A percentile compares a stretch with the other conserved stretches of the same genome.
phyloP scores from a whole-genome alignment of 2,797 vertebrate genomes.

The Poeciliopsis presidionis region DNA sequence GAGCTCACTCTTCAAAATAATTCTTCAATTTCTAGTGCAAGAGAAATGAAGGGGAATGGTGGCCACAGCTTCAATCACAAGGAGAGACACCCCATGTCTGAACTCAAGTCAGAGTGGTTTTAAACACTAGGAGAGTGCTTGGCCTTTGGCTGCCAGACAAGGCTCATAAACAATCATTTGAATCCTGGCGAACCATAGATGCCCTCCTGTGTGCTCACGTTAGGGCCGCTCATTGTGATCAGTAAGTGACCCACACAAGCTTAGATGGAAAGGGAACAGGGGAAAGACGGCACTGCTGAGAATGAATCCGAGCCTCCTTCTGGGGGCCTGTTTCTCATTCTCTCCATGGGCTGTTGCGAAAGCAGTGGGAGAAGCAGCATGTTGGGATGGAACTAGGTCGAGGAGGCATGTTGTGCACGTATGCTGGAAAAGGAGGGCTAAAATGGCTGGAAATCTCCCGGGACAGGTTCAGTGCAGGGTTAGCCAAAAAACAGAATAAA shows the following conservation, averaged over 20 bases:
- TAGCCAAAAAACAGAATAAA: slow-evolving; percentile 97
- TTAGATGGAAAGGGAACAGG: slow-evolving; percentile 14
- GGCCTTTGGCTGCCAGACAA: slow-evolving; percentile 72
- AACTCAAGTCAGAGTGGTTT: slow-evolving; percentile 56
- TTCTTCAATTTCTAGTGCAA: slow-evolving; percentile 9
- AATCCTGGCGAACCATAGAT: slow-evolving; percentile 71
- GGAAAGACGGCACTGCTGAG: slow-evolving; percentile 37
- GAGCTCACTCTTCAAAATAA: slow-evolving; percentile 4
- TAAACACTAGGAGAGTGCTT: slow-evolving; percentile 65
- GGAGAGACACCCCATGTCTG: slow-evolving; percentile 35
- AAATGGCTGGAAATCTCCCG: slow-evolving; percentile 83
- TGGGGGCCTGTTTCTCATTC: slow-evolving; percentile 76
- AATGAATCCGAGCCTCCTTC: slow-evolving; percentile 63
- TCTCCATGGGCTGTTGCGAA: slow-evolving; percentile 71
- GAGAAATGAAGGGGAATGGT: slow-evolving; percentile 27
- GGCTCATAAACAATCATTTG: slow-evolving; percentile 71
- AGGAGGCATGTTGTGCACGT: slow-evolving; percentile 70
- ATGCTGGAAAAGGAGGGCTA: slow-evolving; percentile 69
- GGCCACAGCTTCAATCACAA: slow-evolving; percentile 30
- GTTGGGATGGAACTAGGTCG: slow-evolving; percentile 73
- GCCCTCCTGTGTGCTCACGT: slow-evolving; percentile 68
- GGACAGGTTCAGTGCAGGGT: slow-evolving; percentile 96
- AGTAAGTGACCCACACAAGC: slow-evolving; percentile 68
- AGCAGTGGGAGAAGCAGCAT: slow-evolving; percentile 66
- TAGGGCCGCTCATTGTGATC: slow-evolving; percentile 70